Evolutionary conservation across 2,888 invertebrate species (phyloP), one percentile per base, ranked within the genome.

Genomic region (Rhagophthalmus giganteus): DNA sequence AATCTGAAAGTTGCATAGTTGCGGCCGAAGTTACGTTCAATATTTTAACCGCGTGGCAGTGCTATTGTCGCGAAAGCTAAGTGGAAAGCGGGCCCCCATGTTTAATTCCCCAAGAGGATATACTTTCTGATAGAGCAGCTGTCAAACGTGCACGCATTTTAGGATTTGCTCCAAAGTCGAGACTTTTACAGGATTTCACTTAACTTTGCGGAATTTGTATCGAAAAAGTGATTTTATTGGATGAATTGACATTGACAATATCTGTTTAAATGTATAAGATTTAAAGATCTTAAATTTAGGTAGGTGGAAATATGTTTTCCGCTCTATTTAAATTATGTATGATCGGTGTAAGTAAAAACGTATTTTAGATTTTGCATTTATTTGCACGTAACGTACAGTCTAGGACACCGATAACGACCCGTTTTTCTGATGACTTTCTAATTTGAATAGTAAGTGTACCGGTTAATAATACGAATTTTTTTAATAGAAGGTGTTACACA

Each of bases 91-190:
- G 59, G 54, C 59, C n/a, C 62, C 63, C 64, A 61, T 60, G 62
- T 69, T 68, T 69, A 67, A 70, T 69, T 70, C 70, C 70, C 70
- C 70, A 55, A 59, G 70, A 70, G 70, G 61, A 63, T 64, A 63
- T 64, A 66, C 62, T 65, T 67, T 67, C 65, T 66, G 65, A 67
- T 66, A 69, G 65, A 67, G 64, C 65, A 62, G 63, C 67, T 64
- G 67, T 68, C 68, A 68, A 68, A 67, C 65, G 64, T 64, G 65
- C 64, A 66, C 65, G 63, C 65, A 64, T 61, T 62, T 61, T 62
- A 58, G 57, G 52, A 42, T 55, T 55, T 55, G 35, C 52, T 47
- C 31, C 52, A 58, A 57, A 55, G 50, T 57, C 57, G 59, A 58
- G 61, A 59, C 59, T 59, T 59, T 59, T 55, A 59, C 57, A 55